phyloP scores from a whole-genome alignment of 2,797 vertebrate genomes.

The Oryzias sinensis region DNA sequence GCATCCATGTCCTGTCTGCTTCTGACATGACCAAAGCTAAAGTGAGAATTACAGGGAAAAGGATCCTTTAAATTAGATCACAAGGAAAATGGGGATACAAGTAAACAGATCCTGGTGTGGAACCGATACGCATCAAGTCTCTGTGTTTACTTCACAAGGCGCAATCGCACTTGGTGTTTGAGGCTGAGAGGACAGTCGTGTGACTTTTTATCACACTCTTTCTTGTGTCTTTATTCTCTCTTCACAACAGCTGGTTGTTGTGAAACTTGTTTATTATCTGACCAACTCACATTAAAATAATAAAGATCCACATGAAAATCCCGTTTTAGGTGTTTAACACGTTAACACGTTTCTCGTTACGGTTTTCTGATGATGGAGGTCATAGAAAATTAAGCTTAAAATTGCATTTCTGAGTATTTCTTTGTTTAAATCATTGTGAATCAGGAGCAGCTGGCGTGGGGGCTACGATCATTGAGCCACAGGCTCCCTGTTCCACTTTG shows the following conservation, averaged over 20 bases:
- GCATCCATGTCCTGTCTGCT: slow-evolving; percentile 70
- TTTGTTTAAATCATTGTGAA: too few relatives aligned
- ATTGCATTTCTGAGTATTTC: too few relatives aligned
- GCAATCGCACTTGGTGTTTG: slow-evolving; percentile 60
- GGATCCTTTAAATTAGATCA: slow-evolving; percentile 65
- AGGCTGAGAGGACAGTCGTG: slow-evolving; percentile 58
- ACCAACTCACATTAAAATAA: slow-evolving; percentile 7
- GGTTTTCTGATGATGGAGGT: too few relatives aligned
- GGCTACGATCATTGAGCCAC: too few relatives aligned
- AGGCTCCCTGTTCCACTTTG: too few relatives aligned
- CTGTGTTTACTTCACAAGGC: slow-evolving; percentile 56
- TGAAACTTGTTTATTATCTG: slow-evolving; percentile 12
- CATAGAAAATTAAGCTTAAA: too few relatives aligned
- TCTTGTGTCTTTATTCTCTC: slow-evolving; percentile 2
- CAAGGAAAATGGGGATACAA: slow-evolving; percentile 48
- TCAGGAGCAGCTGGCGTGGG: background rate
- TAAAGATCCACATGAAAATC: too few relatives aligned
- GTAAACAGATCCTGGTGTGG: slow-evolving; percentile 69
- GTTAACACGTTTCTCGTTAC: too few relatives aligned
- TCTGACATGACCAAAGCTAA: slow-evolving; percentile 55
- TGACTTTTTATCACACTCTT: slow-evolving; percentile 47
- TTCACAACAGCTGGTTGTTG: slow-evolving; percentile 9
- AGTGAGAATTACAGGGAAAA: slow-evolving; percentile 64
- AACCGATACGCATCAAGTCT: slow-evolving; percentile 61
- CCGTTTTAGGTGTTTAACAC: too few relatives aligned